Evolutionary conservation across 2,888 invertebrate genomes (phyloP).

Genomic region (Diarsia brunnea): DNA sequence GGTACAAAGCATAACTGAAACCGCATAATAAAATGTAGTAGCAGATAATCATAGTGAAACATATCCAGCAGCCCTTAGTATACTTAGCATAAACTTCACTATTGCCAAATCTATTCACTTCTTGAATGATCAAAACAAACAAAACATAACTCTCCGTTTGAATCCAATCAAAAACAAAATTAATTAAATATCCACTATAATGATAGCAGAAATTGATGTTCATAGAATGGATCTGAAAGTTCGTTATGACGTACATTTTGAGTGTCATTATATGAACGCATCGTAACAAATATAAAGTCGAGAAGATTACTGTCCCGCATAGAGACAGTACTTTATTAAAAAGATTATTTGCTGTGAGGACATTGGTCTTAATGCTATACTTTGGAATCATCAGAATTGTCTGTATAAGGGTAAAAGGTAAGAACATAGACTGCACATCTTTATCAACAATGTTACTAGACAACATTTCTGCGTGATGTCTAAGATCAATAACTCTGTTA

Average conservation of each 20-base stretch:
- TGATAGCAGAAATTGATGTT: neutral
- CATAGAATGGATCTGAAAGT: neutral
- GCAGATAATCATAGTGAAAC: neutral
- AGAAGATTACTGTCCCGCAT: neutral
- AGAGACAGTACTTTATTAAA: neutral
- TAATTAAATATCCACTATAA: neutral
- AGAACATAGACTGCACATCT: slow-evolving; percentile 16
- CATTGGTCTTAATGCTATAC: slow-evolving; percentile 10
- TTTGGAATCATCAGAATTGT: slow-evolving; percentile 20
- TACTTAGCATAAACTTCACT: neutral
- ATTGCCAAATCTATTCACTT: slow-evolving; percentile 4
- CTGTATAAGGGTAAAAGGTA: neutral
- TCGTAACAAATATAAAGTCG: neutral
- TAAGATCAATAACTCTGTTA: neutral
- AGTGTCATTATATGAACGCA: too few species aligned
- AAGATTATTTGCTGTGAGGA: slow-evolving; percentile 8
- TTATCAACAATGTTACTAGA: neutral
- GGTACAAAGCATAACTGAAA: neutral
- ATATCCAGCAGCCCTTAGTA: neutral
- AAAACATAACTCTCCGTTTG: neutral
- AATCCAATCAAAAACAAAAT: neutral
- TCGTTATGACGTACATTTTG: neutral
- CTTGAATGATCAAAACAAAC: slow-evolving; percentile 6
- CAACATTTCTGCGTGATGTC: neutral
- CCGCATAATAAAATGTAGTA: neutral